A percentile compares a stretch with the other conserved stretches of the same genome.
phyloP scores from a whole-genome alignment of 2,113 vertebrate species.

The Eudyptes chrysolophus region DNA sequence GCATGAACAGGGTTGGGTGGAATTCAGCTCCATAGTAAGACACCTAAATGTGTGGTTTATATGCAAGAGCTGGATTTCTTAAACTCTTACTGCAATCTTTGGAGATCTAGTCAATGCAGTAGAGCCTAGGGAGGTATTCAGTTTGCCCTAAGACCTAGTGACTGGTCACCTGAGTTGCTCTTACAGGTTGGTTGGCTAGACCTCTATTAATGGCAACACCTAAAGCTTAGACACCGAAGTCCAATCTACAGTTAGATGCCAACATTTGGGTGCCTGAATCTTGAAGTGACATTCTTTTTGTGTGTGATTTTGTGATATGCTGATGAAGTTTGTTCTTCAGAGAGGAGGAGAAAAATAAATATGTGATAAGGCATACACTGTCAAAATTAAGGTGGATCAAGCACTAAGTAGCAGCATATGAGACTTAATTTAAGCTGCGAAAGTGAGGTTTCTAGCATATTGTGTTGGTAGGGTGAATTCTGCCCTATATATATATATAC shows the following conservation, averaged over 20 bases:
- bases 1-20: neutral
- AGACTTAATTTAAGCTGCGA: neutral
- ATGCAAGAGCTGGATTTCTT: neutral
- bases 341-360: neutral
- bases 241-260: neutral
- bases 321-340: neutral
- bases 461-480: neutral
- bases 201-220: neutral
- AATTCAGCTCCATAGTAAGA: neutral
- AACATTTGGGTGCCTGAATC: neutral
- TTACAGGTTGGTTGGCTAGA: neutral
- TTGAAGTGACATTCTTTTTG: neutral
- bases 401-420: neutral
- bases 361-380: neutral
- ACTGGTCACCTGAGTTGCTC: neutral
- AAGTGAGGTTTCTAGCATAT: neutral
- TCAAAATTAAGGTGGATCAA: neutral
- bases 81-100: neutral
- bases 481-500: rapidly evolving
- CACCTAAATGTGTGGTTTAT: neutral
- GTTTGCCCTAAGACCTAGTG: neutral
- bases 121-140: neutral
- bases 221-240: neutral
- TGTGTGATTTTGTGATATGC: neutral
- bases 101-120: neutral